Evolutionary conservation across 2,888 invertebrate genomes (phyloP), one percentile per base, ranked within the genome.

Genomic region (Sesia bembeciformis): DNA sequence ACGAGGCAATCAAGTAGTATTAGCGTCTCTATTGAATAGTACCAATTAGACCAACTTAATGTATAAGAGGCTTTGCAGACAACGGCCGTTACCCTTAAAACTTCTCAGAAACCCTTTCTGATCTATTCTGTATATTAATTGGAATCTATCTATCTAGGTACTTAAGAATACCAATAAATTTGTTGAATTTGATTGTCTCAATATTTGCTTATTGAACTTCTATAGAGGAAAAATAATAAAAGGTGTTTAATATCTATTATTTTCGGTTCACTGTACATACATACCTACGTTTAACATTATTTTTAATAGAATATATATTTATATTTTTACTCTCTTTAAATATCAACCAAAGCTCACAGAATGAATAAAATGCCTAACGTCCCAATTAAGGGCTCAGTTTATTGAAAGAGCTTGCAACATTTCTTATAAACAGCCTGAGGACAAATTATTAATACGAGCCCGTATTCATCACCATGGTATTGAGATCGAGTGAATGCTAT

Each of bases 391-490:
- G 23, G 23, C 23, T 23, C 23, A 23, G 23, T 23, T 23, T 23
- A 23, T 23, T 23, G 23, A 23, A 23, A 23, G 23, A 23, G 23
- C 23, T 23, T 23, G 23, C 23, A 23, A 23, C 23, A 23, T 23
- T 23, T 23, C 23, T 23, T 23, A 23, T 23, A 23, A 23, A 70
- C 68, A 65, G 78, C 79, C 80, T 56, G 72, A 65, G 81, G 86
- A 78, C 80, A 82, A 77, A 77, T 79, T 78, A 78, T 84, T 82
- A 81, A 81, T 82, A 78, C 65, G 77, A 77, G 68, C 72, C 70
- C 58, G 76, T 71, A 85, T 85, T 87, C 87, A 86, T 87, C 83
- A 75, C 80, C 74, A 79, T 78, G 77, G 80, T 72, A 83, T 81
- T 76, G 72, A 77, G 75, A 72, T 75, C 71, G 67, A 74, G 68